Base-by-base conservation (phyloP, 2,888 invertebrate genomes). In the Napeogenes inachia region DNA sequence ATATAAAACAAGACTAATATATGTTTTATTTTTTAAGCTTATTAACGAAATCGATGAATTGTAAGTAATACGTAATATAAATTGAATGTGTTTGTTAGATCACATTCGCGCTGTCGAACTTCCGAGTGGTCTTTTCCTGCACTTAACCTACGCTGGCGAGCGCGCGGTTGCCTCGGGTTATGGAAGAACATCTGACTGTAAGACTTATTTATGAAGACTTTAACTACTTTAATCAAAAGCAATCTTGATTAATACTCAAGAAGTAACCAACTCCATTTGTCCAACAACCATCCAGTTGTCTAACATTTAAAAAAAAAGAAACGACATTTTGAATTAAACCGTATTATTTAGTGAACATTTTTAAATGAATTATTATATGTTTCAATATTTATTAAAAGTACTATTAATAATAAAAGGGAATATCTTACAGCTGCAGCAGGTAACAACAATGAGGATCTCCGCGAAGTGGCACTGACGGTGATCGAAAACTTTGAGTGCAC, bases 401-500 rank as follows among this genome's bases (percentile, higher is more conserved):
- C 10, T 42, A 61, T 33, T 47, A n/a, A 35, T 35, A n/a, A 38
- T 35, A 38, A 47, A 13, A 46, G 46, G 13, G 6, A 4, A 13
- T 47, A 2, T 21, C 13, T 10, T 45, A 12, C 35, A 60, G 57
- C 54, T 3, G 38, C 53, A 13, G 56, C 56, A 4, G 55, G 21
- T 5, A 45, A 56, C 38, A 60, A 66, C 13, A 50, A 32, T 0
- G 54, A 42, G 42, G 42, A 42, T 10, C 42, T 69, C 60, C 64
- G 65, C 56, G 59, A 70, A 47, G 75, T 74, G n/a, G 55, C 45
- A 0, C 60, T 76, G 21, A 65, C 66, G 54, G 70, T 88, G 21
- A 79, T 87, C 45, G 68, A 73, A 13, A 87, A 68, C 57, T 57
- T 57, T 4, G 66, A 35, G 33, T 68, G 68, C 32, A 47, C 57